Evolutionary conservation across 2,888 invertebrate genomes (phyloP), one percentile per base, ranked within the genome.

Genomic region (Noctua comes): DNA sequence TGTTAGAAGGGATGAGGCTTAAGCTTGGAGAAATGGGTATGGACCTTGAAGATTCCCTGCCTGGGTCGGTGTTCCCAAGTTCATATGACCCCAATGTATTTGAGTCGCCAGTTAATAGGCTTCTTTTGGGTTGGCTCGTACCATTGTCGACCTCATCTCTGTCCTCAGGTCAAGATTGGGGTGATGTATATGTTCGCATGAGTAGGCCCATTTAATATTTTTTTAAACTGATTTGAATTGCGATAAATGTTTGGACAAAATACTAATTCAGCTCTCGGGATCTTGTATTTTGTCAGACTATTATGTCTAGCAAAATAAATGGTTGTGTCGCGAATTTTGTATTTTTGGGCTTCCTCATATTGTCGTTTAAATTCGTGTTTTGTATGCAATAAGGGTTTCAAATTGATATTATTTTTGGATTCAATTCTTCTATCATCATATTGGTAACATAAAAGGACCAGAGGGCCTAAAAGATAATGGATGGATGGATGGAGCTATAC

Each of bases 11-110:
- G 54, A 57, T 40, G 4, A 27, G 48, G 62, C 70, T 84, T 51
- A 57, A 40, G 21, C n/a, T 57, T 68, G 27, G 43, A 74, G 24
- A 71, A 79, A 68, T 80, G 80, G 85, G 31, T 51, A 68, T 64
- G 68, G 59, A 16, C 51, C n/a, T 24, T 43, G 27, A 46, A 18
- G 2, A 43, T 51, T 51, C 51, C 51, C 0, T 51, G 51, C 10
- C 24, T 51, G 51, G 8, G 21, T 51, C 8, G 2, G 51, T 51
- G 51, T 51, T 51, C 21, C 21, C 51, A 51, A 51, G 21, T 51
- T 51, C 6, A 51, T 51, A 51, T 51, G 21, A 51, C 21, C 51
- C 51, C 51, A 51, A 51, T 24, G 7, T 51, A 24, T 24, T 24
- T 24, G 24, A 51, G 51, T 51, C 21, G 48, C 48, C 21, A 51